Percentiles rank a stretch among this genome's conserved stretches.
Conservation (phyloP, 2,888 invertebrate genomes). For the Rhagium mordax region DNA sequence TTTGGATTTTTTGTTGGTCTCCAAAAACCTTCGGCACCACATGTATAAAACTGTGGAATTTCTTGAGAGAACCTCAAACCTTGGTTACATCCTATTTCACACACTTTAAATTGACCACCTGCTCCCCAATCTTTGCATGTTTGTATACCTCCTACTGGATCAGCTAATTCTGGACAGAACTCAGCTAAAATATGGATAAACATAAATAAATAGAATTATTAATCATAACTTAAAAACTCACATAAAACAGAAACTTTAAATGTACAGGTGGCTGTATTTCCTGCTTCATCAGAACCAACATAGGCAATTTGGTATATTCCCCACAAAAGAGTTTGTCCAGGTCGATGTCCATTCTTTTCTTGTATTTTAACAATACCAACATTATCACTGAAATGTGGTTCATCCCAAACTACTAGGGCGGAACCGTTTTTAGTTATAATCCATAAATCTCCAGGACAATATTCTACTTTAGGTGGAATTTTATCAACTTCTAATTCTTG, state of each 20-base stretch:
- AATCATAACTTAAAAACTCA: constrained; percentile 70
- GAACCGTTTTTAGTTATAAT: constrained; percentile 94
- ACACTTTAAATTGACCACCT: constrained; percentile 95
- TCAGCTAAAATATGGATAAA: constrained; percentile 76
- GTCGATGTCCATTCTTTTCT: constrained; percentile 88
- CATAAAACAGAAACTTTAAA: constrained; percentile 93
- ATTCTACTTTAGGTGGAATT: constrained; percentile 87
- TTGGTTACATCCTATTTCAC: constrained; percentile 89
- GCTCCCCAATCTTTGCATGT: constrained; percentile 97
- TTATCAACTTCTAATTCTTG: constrained; percentile 76
- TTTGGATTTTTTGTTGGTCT: constrained; percentile 87
- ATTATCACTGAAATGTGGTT: constrained; percentile 92
- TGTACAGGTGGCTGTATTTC: constrained; percentile 91
- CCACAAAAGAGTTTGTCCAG: constrained; percentile 91
- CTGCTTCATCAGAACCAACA: constrained; percentile 93
- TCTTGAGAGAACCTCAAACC: constrained; percentile 93
- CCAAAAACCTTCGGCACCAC: constrained; percentile 99
- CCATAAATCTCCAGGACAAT: constrained; percentile 96
- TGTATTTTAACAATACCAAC: constrained; percentile 85
- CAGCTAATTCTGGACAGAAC: constrained; percentile 90
- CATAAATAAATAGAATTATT: not conserved
- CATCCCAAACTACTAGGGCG: constrained; percentile 92
- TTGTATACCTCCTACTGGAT: constrained; percentile 93
- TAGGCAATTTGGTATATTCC: constrained; percentile 94
- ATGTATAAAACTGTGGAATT: constrained; percentile 97